Conservation (phyloP, 1,140 invertebrate species). For the Drosophila subpulchrella region DNA sequence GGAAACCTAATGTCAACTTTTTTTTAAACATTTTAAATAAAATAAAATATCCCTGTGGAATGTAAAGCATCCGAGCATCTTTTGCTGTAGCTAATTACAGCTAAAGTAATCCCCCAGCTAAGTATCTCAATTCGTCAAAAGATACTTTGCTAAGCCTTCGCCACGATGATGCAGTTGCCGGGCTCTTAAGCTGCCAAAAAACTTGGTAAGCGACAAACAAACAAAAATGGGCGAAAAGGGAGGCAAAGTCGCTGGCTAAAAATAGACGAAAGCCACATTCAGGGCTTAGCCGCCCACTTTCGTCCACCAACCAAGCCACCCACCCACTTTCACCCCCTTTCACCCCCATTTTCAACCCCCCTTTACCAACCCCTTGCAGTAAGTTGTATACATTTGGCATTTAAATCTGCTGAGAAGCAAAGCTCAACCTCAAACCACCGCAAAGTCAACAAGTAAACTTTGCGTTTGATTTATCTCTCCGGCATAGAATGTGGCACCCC, state of each 20-base stretch:
- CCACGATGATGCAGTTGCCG: conserved; percentile 36
- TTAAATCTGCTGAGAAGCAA: conserved; percentile 39
- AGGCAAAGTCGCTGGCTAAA: conserved; percentile 33
- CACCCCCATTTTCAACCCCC: not conserved
- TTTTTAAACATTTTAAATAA: not conserved
- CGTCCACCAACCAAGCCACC: not conserved
- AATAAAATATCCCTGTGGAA: not conserved
- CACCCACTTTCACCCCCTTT: not conserved
- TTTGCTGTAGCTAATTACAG: conserved; percentile 55
- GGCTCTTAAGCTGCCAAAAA: conserved; percentile 66
- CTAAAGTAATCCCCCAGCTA: conserved; percentile 53
- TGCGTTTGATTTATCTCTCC: conserved; percentile 60
- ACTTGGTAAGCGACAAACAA: conserved; percentile 55
- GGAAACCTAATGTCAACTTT: not conserved
- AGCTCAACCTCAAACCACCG: conserved; percentile 29
- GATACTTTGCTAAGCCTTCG: conserved; percentile 64
- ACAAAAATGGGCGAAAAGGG: conserved; percentile 23
- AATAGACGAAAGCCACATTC: conserved; percentile 39
- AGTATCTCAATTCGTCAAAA: conserved; percentile 62
- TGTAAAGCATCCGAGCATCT: conserved; percentile 9
- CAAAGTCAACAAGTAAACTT: conserved; percentile 73
- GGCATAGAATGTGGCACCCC: conserved; percentile 13
- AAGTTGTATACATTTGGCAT: conserved; percentile 51
- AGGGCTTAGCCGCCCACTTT: conserved; percentile 15
- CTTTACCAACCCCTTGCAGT: conserved; percentile 3